Evolutionary conservation across 2,113 vertebrate genomes (phyloP).

Genomic region (Mus spicilegus): DNA sequence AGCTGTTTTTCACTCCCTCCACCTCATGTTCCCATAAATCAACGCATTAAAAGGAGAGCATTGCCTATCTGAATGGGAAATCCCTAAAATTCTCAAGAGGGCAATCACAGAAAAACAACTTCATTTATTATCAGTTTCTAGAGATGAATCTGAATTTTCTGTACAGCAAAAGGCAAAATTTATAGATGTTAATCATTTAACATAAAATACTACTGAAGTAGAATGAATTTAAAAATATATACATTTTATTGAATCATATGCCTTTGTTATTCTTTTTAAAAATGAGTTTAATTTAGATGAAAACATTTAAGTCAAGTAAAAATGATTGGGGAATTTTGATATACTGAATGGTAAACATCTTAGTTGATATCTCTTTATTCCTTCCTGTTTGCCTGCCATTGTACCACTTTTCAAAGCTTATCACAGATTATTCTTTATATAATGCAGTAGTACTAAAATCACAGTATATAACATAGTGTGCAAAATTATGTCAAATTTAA

Average conservation of each 20-base stretch:
- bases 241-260: constrained; percentile 20
- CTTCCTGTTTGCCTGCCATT: constrained; percentile 2
- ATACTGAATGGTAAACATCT: constrained; percentile 20
- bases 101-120: constrained; percentile 74
- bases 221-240: constrained; percentile 37
- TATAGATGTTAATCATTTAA: constrained; percentile 69
- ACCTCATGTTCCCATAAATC: constrained; percentile 90
- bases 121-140: constrained; percentile 70
- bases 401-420: constrained; percentile 15
- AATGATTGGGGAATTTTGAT: neutral
- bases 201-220: constrained; percentile 52
- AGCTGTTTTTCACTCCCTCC: constrained; percentile 88
- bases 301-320: neutral
- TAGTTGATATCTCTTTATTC: neutral
- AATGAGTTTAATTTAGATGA: constrained; percentile 36
- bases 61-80: constrained; percentile 76
- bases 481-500: constrained; percentile 27
- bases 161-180: constrained; percentile 72
- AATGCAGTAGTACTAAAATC: constrained; percentile 28
- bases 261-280: constrained; percentile 55
- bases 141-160: constrained; percentile 66
- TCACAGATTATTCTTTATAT: constrained; percentile 29
- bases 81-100: constrained; percentile 81
- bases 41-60: constrained; percentile 83
- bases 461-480: neutral